A percentile compares a stretch with the other conserved stretches of the same genome.
Evolutionary conservation across 2,888 invertebrate genomes (phyloP).

Genomic region (Zelleria hepariella): DNA sequence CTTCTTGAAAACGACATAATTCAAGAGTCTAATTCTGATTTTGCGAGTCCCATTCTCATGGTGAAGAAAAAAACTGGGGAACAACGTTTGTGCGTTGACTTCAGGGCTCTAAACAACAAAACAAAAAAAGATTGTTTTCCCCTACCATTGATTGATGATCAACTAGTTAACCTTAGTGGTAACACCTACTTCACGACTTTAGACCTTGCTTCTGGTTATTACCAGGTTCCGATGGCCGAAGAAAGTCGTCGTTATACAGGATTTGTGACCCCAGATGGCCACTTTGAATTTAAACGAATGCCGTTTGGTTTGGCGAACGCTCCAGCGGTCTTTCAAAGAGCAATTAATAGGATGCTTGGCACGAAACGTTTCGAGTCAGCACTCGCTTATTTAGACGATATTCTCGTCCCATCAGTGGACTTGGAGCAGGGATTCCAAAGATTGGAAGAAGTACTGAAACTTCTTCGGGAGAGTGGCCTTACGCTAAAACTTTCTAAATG

Average conservation of each 20-base stretch:
- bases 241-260: neutral
- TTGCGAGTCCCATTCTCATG: conserved; percentile 17
- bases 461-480: conserved; percentile 12
- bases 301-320: conserved; percentile 15
- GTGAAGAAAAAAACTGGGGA: conserved; percentile 18
- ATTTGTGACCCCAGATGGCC: conserved; percentile 2
- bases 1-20: conserved; percentile 15
- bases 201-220: conserved; percentile 3
- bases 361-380: conserved; percentile 5
- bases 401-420: conserved; percentile 7
- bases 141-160: conserved; percentile 11
- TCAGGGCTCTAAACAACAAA: conserved; percentile 20
- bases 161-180: conserved; percentile 5
- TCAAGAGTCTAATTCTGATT: conserved; percentile 15
- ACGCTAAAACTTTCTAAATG: conserved; percentile 17
- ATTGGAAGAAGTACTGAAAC: conserved; percentile 10
- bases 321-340: conserved; percentile 8
- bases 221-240: conserved; percentile 3
- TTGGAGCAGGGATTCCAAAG: conserved; percentile 8
- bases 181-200: neutral
- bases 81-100: conserved; percentile 18
- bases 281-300: conserved; percentile 13
- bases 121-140: conserved; percentile 11
- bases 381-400: conserved; percentile 11
- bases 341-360: conserved; percentile 8